These are phyloP conservation scores for Trachythela sp. DNA, from an alignment of 64 coral and sea anemone species.

Conservation along the genomic window DNA sequence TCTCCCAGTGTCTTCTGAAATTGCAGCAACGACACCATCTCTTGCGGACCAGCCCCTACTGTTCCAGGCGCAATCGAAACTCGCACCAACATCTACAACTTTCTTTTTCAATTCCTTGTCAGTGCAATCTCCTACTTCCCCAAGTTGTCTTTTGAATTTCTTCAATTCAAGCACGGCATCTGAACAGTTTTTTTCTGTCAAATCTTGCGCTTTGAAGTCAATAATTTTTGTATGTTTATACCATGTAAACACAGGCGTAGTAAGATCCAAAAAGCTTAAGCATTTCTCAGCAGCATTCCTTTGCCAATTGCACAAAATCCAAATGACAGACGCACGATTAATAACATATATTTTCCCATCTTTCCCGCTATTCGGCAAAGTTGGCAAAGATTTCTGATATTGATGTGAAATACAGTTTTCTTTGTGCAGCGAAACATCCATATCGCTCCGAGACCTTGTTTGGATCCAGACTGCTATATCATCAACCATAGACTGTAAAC, in stretches of 20 bases:
- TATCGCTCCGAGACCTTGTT: neutral
- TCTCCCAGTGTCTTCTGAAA: slow-evolving; percentile 38
- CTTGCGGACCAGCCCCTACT: slow-evolving; percentile 38
- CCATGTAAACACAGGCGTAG: neutral
- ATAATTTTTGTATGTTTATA: neutral
- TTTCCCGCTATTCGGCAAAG: neutral
- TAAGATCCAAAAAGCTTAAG: neutral
- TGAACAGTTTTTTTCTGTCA: neutral
- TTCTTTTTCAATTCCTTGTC: neutral
- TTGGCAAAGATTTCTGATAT: neutral
- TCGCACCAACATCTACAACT: slow-evolving; percentile 17
- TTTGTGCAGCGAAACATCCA: neutral
- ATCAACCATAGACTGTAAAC: slow-evolving; percentile 2
- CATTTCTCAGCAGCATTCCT: slow-evolving; percentile 1
- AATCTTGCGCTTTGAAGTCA: neutral
- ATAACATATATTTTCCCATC: neutral
- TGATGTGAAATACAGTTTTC: neutral
- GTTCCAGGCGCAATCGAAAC: slow-evolving; percentile 22
- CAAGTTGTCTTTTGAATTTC: neutral
- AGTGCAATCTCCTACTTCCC: neutral
- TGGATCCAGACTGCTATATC: neutral
- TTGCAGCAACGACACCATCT: slow-evolving; percentile 48
- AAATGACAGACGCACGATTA: neutral
- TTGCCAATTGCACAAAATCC: neutral
- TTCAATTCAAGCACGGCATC: neutral